Evolutionary conservation across 2,888 invertebrate species (phyloP).

Genomic region (Mesochorus sp.): DNA sequence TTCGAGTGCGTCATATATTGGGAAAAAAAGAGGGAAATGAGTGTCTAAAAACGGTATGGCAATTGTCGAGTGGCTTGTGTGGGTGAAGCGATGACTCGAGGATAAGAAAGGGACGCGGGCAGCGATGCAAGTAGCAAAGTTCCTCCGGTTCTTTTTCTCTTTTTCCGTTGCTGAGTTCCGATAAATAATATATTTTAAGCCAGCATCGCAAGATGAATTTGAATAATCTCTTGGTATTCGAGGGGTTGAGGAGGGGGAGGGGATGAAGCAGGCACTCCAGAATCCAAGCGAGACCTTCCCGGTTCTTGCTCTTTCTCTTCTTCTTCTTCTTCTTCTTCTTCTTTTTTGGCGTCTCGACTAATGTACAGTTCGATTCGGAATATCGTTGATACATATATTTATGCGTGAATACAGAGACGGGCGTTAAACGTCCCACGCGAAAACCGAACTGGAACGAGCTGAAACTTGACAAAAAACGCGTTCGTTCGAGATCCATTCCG

Average conservation of each 20-base stretch:
- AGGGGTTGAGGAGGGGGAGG: slow-evolving; percentile 66
- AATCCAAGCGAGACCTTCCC: slow-evolving; percentile 72
- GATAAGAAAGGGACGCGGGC: slow-evolving; percentile 66
- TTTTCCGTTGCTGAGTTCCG: slow-evolving; percentile 31
- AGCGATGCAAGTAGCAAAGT: slow-evolving; percentile 63
- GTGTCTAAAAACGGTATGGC: slow-evolving; percentile 38
- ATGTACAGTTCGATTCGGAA: slow-evolving; percentile 46
- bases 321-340: background rate
- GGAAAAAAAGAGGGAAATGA: slow-evolving; percentile 2
- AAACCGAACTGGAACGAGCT: too few species aligned
- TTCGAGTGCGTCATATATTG: background rate
- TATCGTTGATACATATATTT: slow-evolving; percentile 30
- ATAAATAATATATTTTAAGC: slow-evolving; percentile 78
- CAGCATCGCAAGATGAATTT: slow-evolving; percentile 75
- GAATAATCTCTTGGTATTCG: slow-evolving; percentile 80
- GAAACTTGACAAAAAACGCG: too few species aligned
- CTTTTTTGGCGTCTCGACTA: slow-evolving; percentile 3
- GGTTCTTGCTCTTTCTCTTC: slow-evolving; percentile 45
- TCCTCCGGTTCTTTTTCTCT: slow-evolving; percentile 28
- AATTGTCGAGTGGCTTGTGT: slow-evolving; percentile 54
- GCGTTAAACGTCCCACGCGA: too few species aligned
- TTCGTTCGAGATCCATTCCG: background rate
- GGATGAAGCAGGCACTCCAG: slow-evolving; percentile 70
- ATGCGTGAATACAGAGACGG: background rate
- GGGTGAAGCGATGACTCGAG: slow-evolving; percentile 63